phyloP scores from a whole-genome alignment of 2,888 invertebrate species.

The Lasioglossum villosulum region DNA sequence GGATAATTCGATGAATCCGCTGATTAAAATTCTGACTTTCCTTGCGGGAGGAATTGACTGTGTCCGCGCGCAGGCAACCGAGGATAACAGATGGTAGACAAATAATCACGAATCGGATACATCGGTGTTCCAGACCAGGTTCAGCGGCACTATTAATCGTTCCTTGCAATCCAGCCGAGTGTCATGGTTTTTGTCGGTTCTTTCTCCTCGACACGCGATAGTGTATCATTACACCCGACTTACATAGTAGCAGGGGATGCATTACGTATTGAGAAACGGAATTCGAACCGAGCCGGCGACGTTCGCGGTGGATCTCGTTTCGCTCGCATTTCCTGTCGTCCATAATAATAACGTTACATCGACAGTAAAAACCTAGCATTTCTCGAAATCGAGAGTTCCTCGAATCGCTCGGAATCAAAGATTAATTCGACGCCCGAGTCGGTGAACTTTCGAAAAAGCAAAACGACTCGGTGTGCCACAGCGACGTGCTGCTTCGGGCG shows the following conservation, averaged over 20 bases:
- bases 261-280: constrained; percentile 67
- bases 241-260: constrained; percentile 52
- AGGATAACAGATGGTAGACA: background rate
- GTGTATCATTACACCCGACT: constrained; percentile 64
- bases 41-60: background rate
- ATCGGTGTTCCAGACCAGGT: constrained; percentile 7
- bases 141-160: constrained; percentile 30
- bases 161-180: constrained; percentile 38
- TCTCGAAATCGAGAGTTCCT: background rate
- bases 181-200: constrained; percentile 57
- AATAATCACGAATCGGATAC: background rate
- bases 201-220: constrained; percentile 63
- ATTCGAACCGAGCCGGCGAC: constrained; percentile 61
- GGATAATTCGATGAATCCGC: background rate
- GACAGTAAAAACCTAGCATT: background rate
- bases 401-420: background rate
- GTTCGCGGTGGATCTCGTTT: constrained; percentile 60
- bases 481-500: background rate
- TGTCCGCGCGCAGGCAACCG: background rate
- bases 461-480: background rate
- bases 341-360: constrained; percentile 40
- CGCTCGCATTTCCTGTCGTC: constrained; percentile 54
- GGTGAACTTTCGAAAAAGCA: background rate
- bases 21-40: background rate
- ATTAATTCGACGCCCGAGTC: background rate